Conservation (phyloP, 2,113 vertebrate species). For the Panthera tigris region DNA sequence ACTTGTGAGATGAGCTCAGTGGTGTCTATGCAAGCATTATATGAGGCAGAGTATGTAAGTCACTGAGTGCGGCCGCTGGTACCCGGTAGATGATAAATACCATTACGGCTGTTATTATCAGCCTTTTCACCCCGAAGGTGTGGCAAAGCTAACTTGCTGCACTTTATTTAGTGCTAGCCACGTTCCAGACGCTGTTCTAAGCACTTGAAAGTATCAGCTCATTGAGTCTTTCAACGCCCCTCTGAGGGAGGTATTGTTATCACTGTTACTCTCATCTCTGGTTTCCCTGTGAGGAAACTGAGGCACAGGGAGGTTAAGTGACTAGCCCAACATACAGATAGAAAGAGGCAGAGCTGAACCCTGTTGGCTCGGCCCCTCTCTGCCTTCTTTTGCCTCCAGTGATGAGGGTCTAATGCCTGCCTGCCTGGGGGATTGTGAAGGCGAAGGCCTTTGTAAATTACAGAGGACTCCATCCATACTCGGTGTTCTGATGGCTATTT, state of each 20-base stretch:
- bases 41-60: background rate
- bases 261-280: background rate
- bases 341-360: background rate
- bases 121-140: background rate
- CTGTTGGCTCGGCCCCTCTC: background rate
- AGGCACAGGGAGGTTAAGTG: background rate
- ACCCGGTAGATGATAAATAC: too few species aligned
- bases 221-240: background rate
- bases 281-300: background rate
- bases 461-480: accelerated
- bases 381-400: background rate
- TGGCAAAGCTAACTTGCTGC: background rate
- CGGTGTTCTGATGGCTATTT: background rate
- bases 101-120: background rate
- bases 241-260: background rate
- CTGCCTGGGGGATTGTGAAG: background rate
- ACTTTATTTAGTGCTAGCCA: background rate
- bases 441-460: background rate
- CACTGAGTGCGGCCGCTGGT: background rate
- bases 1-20: background rate
- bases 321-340: background rate
- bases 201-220: background rate
- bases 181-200: background rate
- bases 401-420: background rate
- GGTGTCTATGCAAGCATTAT: background rate